These are phyloP conservation scores for Microtus montanus DNA, from an alignment of 2,113 vertebrate species.

Conservation along the genomic window DNA sequence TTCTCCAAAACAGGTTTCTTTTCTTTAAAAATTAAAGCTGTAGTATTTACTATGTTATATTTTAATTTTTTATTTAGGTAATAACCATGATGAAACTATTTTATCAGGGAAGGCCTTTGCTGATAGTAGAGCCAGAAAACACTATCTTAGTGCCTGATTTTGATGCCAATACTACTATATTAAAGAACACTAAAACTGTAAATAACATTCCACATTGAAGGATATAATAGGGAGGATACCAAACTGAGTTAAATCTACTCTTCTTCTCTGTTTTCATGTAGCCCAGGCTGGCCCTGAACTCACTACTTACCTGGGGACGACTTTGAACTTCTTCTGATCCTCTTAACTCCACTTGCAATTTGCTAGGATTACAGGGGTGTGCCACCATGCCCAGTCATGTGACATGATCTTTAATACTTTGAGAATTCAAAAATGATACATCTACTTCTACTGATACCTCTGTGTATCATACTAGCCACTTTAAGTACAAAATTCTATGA, in stretches of 20 bases:
- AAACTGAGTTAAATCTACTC: background rate
- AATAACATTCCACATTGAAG: background rate
- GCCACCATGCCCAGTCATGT: background rate
- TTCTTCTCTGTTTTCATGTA: background rate
- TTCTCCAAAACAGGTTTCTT: background rate
- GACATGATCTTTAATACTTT: background rate
- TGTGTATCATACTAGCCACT: background rate
- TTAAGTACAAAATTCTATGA: background rate
- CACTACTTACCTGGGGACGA: background rate
- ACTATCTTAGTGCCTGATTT: too few relatives aligned
- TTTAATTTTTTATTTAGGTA: too few relatives aligned
- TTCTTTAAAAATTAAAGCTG: too few relatives aligned
- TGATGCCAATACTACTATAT: background rate
- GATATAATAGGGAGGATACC: background rate
- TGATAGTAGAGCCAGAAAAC: too few relatives aligned
- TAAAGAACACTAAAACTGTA: background rate
- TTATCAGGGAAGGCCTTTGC: too few relatives aligned
- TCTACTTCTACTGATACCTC: background rate
- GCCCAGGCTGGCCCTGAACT: background rate
- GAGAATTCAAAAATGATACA: background rate
- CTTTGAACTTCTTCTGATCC: background rate
- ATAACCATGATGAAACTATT: too few relatives aligned
- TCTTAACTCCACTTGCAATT: background rate
- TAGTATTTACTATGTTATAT: too few relatives aligned
- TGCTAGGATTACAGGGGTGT: background rate